Evolutionary conservation across 2,888 invertebrate genomes (phyloP).

Genomic region (Xylota sylvarum): DNA sequence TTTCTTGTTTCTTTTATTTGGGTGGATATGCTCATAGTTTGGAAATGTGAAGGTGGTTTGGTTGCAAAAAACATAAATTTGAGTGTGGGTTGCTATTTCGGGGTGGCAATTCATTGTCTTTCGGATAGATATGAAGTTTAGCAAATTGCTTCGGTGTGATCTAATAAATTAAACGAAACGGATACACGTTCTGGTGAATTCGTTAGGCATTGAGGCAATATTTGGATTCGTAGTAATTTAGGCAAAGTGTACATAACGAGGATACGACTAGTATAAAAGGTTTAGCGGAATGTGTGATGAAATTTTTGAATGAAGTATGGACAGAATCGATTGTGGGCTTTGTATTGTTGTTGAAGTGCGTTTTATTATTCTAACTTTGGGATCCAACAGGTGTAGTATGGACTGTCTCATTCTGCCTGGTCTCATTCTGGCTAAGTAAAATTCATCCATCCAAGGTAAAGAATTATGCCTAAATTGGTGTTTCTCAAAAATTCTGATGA

Average conservation of each 20-base stretch:
- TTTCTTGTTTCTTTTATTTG: background rate
- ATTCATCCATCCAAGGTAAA: too few species aligned
- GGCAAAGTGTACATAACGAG: background rate
- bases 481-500: too few species aligned
- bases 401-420: too few species aligned
- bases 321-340: too few species aligned
- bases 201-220: background rate
- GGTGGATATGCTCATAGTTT: constrained; percentile 21
- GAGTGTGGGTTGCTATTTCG: constrained; percentile 37
- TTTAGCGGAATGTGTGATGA: too few species aligned
- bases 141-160: constrained; percentile 33
- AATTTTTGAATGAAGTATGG: background rate
- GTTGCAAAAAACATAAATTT: constrained; percentile 14
- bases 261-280: too few species aligned
- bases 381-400: too few species aligned
- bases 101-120: constrained; percentile 22
- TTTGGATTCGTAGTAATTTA: background rate
- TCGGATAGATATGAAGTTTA: constrained; percentile 14
- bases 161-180: constrained; percentile 29
- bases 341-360: too few species aligned
- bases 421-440: too few species aligned
- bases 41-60: constrained; percentile 59
- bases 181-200: constrained; percentile 34
- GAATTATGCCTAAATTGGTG: too few species aligned
- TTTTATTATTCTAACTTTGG: too few species aligned